These are phyloP conservation scores for Enteromius afrohamiltoni DNA, from an alignment of 2,797 vertebrate species.

Conservation along the genomic window DNA sequence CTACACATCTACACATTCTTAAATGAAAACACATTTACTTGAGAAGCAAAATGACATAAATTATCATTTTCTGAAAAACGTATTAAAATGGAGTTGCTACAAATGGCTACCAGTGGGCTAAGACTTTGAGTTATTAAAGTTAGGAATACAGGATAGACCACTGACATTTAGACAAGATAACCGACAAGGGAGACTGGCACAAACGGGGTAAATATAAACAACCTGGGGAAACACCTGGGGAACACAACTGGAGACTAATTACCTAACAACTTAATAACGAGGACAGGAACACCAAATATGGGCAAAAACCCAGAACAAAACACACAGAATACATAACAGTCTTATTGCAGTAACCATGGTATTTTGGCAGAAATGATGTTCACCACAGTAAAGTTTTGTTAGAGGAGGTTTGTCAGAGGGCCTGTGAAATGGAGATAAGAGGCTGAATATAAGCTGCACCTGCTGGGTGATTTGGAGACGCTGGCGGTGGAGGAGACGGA, in stretches of 20 bases:
- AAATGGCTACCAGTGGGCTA: not conserved
- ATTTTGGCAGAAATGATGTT: not conserved
- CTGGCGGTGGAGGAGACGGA: slow-evolving; percentile 88
- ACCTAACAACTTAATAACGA: too few relatives aligned
- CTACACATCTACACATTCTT: not conserved
- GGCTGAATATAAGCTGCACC: slow-evolving; percentile 72
- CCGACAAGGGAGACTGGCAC: too few relatives aligned
- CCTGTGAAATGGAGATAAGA: slow-evolving; percentile 32
- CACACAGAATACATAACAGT: not conserved
- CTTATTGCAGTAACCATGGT: not conserved
- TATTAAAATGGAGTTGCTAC: not conserved
- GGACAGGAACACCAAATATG: too few relatives aligned
- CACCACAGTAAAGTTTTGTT: not conserved
- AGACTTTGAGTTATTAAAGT: not conserved
- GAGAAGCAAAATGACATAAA: not conserved
- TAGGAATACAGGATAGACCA: too few relatives aligned
- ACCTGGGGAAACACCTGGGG: too few relatives aligned
- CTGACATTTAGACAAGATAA: too few relatives aligned
- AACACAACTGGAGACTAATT: too few relatives aligned
- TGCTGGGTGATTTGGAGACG: slow-evolving; percentile 88
- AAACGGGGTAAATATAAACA: too few relatives aligned
- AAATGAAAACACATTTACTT: not conserved
- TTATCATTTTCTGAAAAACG: not conserved
- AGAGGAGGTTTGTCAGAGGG: not conserved
- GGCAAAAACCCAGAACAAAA: too few relatives aligned